Evolutionary conservation across 2,888 invertebrate species (phyloP), one percentile per base, ranked within the genome.

Genomic region (Acleris laterana): DNA sequence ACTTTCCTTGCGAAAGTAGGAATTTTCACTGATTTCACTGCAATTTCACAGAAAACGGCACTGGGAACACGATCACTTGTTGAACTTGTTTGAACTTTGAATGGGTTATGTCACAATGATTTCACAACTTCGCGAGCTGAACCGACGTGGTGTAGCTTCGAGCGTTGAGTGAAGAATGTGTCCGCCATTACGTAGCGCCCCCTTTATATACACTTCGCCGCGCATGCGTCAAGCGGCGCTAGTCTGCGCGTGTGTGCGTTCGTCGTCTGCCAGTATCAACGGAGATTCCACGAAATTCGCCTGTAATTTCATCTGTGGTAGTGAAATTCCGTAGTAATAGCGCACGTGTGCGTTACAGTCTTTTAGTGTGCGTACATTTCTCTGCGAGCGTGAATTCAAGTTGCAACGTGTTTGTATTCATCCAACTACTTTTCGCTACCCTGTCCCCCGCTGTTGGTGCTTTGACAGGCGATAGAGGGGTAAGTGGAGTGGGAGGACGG

Each of bases 101-200:
- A 61, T 59, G 48, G 7, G 73, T 81, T 85, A 85, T 92, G 91
- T 90, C 91, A 89, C 90, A 91, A 92, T 80, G 77, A 90, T 91
- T 90, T 89, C 90, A 89, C 86, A 87, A 88, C 74, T 84, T 83
- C 32, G 71, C 71, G 69, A 72, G 66, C 68, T 68, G 71, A 77
- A 81, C 78, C 66, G 72, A 76, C 90, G 88, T 87, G 73, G 63
- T 72, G 0, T 78, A 68, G 70, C 83, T 80, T 72, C 69, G 76
- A 82, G 72, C 68, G 77, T 70, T 81, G 72, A 70, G 70, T 67
- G 75, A 74, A 72, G 80, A 90, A 84, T 92, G 87, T 76, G 74
- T 68, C 48, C 44, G 57, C 46, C 44, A 60, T 78, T 80, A 80
- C 78, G 77, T 73, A 62, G 61, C 48, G 48, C 44, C 20, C 20